These are phyloP conservation scores for Istiophorus platypterus DNA, from an alignment of 2,113 vertebrate genomes.

Conservation along the genomic window DNA sequence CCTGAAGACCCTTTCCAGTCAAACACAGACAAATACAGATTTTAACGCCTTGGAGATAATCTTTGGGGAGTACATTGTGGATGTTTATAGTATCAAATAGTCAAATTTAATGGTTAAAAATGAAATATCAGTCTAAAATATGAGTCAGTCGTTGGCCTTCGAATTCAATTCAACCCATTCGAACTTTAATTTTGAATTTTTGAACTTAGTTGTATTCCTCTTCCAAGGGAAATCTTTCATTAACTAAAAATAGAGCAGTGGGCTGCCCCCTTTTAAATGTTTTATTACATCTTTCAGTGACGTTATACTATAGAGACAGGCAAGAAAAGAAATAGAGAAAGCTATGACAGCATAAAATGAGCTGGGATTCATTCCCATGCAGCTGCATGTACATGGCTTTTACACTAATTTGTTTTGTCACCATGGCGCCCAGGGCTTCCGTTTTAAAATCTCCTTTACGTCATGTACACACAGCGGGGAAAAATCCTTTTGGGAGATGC, in stretches of 20 bases:
- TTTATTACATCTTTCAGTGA: slow-evolving; percentile 35
- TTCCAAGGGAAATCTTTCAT: slow-evolving; percentile 23
- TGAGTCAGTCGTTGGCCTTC: background rate
- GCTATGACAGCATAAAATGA: slow-evolving; percentile 39
- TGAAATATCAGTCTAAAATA: slow-evolving; percentile 20
- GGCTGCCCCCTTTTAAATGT: slow-evolving; percentile 19
- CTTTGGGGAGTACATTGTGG: background rate
- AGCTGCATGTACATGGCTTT: slow-evolving; percentile 56
- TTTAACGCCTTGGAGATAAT: background rate
- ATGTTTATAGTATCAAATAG: background rate
- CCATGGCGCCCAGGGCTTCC: slow-evolving; percentile 53
- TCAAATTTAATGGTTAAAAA: background rate
- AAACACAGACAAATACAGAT: background rate
- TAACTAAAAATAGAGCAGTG: slow-evolving; percentile 12
- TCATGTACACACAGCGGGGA: slow-evolving; percentile 47
- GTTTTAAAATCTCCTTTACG: slow-evolving; percentile 63
- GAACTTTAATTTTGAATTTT: background rate
- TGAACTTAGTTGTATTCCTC: background rate
- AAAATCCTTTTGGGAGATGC: slow-evolving; percentile 43
- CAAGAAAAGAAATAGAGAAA: slow-evolving; percentile 23
- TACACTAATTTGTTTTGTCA: slow-evolving; percentile 71
- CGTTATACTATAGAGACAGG: slow-evolving; percentile 28
- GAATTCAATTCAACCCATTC: background rate
- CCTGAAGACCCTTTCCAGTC: background rate
- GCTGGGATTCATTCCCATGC: slow-evolving; percentile 52